These are phyloP conservation scores for Sminthurides aquaticus DNA, from an alignment of 2,888 invertebrate genomes.

Conservation along the genomic window DNA sequence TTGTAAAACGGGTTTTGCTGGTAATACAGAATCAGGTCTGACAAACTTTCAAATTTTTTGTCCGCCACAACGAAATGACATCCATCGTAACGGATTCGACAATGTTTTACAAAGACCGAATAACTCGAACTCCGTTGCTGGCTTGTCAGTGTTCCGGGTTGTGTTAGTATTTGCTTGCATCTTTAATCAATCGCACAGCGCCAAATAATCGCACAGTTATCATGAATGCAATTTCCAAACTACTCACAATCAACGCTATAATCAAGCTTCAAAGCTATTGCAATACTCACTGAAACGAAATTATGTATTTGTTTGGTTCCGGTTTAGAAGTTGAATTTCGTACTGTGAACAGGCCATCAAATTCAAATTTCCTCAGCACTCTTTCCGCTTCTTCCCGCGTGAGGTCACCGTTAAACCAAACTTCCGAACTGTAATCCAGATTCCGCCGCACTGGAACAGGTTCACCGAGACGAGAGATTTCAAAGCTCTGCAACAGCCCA, in stretches of 20 bases:
- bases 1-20: not conserved
- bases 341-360: constrained; percentile 40
- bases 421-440: constrained; percentile 14
- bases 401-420: constrained; percentile 32
- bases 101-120: not conserved
- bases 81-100: not conserved
- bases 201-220: too few relatives aligned
- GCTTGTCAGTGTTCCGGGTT: not conserved
- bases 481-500: constrained; percentile 15
- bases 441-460: constrained; percentile 22
- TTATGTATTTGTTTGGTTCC: constrained; percentile 1
- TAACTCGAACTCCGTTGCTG: not conserved
- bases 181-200: not conserved
- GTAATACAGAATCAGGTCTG: not conserved
- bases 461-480: constrained; percentile 11
- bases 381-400: constrained; percentile 33
- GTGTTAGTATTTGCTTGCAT: not conserved
- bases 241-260: not conserved
- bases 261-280: not conserved
- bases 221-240: not conserved
- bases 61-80: constrained; percentile 1
- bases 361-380: constrained; percentile 31
- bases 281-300: constrained; percentile 3
- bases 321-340: constrained; percentile 25
- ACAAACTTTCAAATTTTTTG: not conserved